These are phyloP conservation scores for Eciton burchellii DNA, from an alignment of 1,140 invertebrate genomes.

Conservation along the genomic window DNA sequence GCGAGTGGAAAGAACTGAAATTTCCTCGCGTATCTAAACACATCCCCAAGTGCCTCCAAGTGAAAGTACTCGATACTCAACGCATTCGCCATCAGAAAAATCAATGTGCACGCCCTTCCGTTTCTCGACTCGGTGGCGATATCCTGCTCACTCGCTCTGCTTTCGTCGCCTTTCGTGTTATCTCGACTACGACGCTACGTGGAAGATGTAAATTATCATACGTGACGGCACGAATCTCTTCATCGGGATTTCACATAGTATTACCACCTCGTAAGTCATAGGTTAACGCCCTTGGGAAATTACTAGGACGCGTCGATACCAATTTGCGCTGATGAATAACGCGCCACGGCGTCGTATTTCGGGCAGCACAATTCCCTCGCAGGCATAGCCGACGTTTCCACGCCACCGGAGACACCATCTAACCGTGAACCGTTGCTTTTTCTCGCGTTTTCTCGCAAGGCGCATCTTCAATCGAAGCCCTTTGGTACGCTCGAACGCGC, in stretches of 20 bases:
- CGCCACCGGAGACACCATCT: not conserved
- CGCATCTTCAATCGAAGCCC: not conserved
- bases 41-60: not conserved
- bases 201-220: constrained; percentile 55
- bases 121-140: not conserved
- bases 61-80: not conserved
- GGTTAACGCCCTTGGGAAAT: constrained; percentile 72
- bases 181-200: constrained; percentile 29
- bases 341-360: constrained; percentile 14
- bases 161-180: constrained; percentile 5
- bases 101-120: not conserved
- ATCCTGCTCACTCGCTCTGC: not conserved
- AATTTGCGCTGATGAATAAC: constrained; percentile 64
- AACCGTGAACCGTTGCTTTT: not conserved
- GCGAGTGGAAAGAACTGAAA: too few relatives aligned
- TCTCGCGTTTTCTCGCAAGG: not conserved
- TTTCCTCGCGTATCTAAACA: too few relatives aligned
- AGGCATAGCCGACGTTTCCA: not conserved
- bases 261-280: constrained; percentile 67
- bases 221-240: constrained; percentile 32
- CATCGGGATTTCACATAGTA: constrained; percentile 32
- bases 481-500: not conserved
- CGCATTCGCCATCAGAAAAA: not conserved
- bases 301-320: constrained; percentile 63
- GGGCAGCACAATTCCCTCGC: not conserved